Conservation (phyloP, 1,140 invertebrate species). For the Aphis gossypii region DNA sequence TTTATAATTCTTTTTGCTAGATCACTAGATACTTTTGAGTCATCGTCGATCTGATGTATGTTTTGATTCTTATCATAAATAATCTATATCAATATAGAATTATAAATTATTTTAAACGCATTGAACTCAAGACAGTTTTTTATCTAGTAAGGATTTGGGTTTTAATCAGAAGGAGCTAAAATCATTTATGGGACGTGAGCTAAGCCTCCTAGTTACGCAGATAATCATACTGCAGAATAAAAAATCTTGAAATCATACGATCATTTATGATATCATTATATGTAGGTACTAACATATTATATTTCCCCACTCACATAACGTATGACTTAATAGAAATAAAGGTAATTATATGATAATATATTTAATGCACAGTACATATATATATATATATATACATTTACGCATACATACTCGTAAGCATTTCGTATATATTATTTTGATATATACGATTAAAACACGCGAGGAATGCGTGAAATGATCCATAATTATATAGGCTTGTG, state of each 20-base stretch:
- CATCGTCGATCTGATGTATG: too few relatives aligned
- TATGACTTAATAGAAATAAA: not conserved
- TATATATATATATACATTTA: not conserved
- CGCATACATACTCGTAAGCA: not conserved
- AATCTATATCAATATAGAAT: not conserved
- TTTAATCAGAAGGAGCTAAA: not conserved
- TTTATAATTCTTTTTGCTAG: too few relatives aligned
- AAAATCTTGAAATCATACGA: not conserved
- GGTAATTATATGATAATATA: not conserved
- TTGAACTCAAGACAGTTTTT: not conserved
- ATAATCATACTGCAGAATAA: not conserved
- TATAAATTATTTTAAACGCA: too few relatives aligned
- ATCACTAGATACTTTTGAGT: too few relatives aligned
- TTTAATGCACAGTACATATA: not conserved
- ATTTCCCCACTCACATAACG: not conserved
- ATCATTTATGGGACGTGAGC: too few relatives aligned
- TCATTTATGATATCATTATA: not conserved
- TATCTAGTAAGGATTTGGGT: not conserved
- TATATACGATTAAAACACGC: not conserved
- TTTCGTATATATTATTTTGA: not conserved
- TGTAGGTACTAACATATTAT: not conserved
- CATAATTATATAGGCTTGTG: not conserved
- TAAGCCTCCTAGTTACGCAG: not conserved
- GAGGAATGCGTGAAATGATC: slow-evolving; percentile 19
- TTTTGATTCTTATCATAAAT: not conserved